These are phyloP conservation scores for Pogonomyrmex barbatus DNA, from an alignment of 1,140 invertebrate genomes.

Conservation along the genomic window DNA sequence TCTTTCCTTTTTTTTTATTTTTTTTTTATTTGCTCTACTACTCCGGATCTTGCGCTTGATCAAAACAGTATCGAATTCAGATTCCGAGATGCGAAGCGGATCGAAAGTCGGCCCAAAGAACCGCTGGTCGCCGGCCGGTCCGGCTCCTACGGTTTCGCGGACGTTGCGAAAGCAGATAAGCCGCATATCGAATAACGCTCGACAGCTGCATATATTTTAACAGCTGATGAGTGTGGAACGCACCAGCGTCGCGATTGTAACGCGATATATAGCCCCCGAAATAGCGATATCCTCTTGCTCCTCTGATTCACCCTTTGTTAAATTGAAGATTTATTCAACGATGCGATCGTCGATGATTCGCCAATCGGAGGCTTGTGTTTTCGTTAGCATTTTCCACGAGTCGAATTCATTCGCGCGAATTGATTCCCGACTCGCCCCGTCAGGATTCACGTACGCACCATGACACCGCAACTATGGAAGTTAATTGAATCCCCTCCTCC, in stretches of 20 bases:
- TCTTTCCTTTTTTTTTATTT: background rate
- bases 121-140: background rate
- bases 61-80: conserved; percentile 33
- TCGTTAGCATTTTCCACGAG: conserved; percentile 48
- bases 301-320: background rate
- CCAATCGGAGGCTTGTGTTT: conserved; percentile 6
- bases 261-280: background rate
- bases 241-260: background rate
- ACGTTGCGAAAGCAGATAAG: conserved; percentile 41
- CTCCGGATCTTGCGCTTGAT: conserved; percentile 8
- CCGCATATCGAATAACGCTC: conserved; percentile 44
- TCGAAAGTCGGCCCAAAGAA: conserved; percentile 37
- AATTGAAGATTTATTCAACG: background rate
- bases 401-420: conserved; percentile 62
- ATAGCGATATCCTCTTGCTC: background rate
- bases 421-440: conserved; percentile 58
- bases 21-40: background rate
- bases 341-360: background rate
- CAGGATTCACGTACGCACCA: conserved; percentile 7
- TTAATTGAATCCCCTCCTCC: conserved; percentile 24
- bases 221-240: conserved; percentile 52
- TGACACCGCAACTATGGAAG: background rate
- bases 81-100: conserved; percentile 1
- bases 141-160: conserved; percentile 18
- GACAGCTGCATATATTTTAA: conserved; percentile 63